Conservation (phyloP, 2,113 vertebrate species). For the Sterrhoptilus dennistouni region DNA sequence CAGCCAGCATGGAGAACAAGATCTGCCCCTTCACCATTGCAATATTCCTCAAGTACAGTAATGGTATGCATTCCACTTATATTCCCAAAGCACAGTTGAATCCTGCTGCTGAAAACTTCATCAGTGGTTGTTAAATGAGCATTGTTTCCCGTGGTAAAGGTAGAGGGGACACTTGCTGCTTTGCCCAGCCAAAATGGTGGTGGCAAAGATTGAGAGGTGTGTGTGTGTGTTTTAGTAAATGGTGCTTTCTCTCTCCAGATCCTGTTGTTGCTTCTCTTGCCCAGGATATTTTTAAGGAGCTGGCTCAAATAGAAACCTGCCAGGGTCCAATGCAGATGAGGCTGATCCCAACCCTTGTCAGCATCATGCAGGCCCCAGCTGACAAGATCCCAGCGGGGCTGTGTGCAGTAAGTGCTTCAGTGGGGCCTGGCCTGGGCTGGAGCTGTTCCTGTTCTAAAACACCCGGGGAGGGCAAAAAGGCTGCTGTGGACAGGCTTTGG, state of each 20-base stretch:
- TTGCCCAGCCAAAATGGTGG: background rate
- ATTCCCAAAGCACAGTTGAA: background rate
- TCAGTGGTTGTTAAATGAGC: background rate
- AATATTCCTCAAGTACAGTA: slow-evolving; percentile 97
- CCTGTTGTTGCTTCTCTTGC: slow-evolving; percentile 95
- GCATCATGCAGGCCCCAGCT: slow-evolving; percentile 96
- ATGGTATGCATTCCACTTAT: slow-evolving; percentile 75
- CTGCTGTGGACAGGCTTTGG: background rate
- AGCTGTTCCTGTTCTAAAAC: background rate
- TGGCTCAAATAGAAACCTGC: slow-evolving; percentile 95
- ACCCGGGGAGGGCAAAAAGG: background rate
- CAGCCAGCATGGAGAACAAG: slow-evolving; percentile 91
- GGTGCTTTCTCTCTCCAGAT: slow-evolving; percentile 77
- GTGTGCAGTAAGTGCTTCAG: slow-evolving; percentile 86
- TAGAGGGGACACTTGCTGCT: background rate
- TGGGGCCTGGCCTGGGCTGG: background rate
- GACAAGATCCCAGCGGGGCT: slow-evolving; percentile 97
- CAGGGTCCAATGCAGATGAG: slow-evolving; percentile 97
- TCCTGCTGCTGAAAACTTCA: background rate
- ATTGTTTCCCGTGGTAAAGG: background rate
- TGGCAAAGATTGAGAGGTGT: background rate
- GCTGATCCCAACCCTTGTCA: slow-evolving; percentile 95
- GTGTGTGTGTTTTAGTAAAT: background rate
- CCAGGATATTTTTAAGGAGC: slow-evolving; percentile 98
- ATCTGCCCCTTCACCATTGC: slow-evolving; percentile 98